Base-by-base conservation (phyloP, 2,888 invertebrate species). In the Zhuqinia jingwanae region DNA sequence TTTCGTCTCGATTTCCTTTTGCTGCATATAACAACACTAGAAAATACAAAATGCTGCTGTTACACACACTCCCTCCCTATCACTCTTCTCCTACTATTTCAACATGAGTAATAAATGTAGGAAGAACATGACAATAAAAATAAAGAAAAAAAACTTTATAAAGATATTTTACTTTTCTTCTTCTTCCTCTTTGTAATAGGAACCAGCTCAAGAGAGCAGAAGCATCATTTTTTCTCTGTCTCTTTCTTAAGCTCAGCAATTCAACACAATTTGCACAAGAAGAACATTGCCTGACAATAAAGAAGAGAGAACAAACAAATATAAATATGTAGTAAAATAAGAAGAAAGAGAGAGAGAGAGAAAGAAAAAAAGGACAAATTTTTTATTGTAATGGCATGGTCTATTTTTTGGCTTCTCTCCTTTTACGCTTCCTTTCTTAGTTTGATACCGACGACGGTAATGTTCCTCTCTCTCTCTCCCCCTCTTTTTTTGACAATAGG, bases 201-300 rank as follows among this genome's bases (percentile, higher is more conserved):
- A 50, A 36, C 36, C 36, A 36, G 36, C 36, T n/a, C n/a, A n/a
- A n/a, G n/a, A 8, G 36, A 36, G 36, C 36, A 36, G 36, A 6
- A 36, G 36, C 36, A 36, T 36, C 36, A 6, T 36, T 8, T 36
- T 36, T 36, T 36, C 8, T 36, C 8, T 8, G 15, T 50, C 8
- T 8, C 25, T 50, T 13, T 47, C 25, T 25, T 70, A 70, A 70
- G 70, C 70, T 22, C 47, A 25, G 70, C 47, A 70, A 70, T 70
- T 70, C 70, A 70, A 50, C 70, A 70, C 70, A 70, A 70, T 70
- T 70, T 70, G 70, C 70, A 68, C n/a, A 58, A 22, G 20, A 58
- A 47, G 70, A 50, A 22, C 22, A 22, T 45, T n/a, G 27, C 20
- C 45, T 47, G 70, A n/a, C 70, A 70, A 70, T 70, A 70, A 70